phyloP scores from a whole-genome alignment of 2,113 vertebrate species.

The Onychostoma macrolepis region DNA sequence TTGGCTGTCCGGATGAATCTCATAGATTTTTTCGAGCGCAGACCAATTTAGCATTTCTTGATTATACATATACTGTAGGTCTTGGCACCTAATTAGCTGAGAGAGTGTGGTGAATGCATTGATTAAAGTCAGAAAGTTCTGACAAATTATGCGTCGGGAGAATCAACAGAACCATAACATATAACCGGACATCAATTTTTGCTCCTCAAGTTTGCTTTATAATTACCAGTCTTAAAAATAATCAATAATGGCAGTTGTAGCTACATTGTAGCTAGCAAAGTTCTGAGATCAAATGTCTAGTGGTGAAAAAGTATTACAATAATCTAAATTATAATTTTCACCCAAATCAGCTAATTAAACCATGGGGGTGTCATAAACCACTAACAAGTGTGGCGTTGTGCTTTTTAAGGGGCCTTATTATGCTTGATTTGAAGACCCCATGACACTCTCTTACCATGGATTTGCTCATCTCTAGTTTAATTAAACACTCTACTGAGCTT shows the following conservation, averaged over 20 bases:
- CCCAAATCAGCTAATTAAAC: constrained; percentile 16
- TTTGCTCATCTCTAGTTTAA: constrained; percentile 62
- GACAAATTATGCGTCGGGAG: neutral
- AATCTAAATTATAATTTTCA: neutral
- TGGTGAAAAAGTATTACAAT: neutral
- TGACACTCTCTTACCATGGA: constrained; percentile 38
- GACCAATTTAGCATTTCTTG: neutral
- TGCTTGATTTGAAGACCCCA: constrained; percentile 28
- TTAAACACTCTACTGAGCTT: constrained; percentile 52
- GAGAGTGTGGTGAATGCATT: neutral
- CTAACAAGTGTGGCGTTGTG: neutral
- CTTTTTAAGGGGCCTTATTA: constrained; percentile 50
- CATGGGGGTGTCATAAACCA: neutral
- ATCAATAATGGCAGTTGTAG: neutral
- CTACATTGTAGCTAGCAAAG: neutral
- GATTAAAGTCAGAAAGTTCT: neutral
- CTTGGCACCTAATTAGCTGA: neutral
- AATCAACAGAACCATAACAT: neutral
- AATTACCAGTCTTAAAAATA: neutral
- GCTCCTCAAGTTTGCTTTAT: neutral
- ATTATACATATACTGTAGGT: neutral
- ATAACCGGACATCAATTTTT: neutral
- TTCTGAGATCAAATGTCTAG: neutral
- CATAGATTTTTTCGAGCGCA: too few relatives aligned
- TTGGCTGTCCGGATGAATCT: too few relatives aligned